These are phyloP conservation scores for Oceanodroma tethys DNA, from an alignment of 2,113 vertebrate genomes.

Conservation along the genomic window DNA sequence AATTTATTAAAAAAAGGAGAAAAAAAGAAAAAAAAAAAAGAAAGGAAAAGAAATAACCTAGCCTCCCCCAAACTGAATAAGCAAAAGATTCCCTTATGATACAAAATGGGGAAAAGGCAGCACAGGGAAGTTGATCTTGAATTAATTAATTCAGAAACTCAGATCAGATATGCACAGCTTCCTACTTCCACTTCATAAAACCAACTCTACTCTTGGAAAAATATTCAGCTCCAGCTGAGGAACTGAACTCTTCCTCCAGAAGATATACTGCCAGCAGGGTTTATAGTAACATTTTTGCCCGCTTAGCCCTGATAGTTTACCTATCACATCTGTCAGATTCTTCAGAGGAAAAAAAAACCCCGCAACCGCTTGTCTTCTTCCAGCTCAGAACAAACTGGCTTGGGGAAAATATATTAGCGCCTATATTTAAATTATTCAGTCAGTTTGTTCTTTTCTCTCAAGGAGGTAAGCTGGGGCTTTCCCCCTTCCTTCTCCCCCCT, in stretches of 20 bases:
- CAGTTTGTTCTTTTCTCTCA: background rate
- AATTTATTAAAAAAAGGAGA: background rate
- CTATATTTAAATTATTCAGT: conserved; percentile 44
- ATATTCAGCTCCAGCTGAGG: background rate
- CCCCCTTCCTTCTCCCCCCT: background rate
- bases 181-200: conserved; percentile 7
- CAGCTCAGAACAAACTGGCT: background rate
- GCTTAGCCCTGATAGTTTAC: conserved; percentile 43
- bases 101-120: background rate
- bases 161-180: background rate
- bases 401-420: background rate
- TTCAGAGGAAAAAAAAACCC: background rate
- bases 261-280: conserved; percentile 29
- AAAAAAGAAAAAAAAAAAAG: rapidly evolving
- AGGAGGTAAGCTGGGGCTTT: conserved; percentile 34
- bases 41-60: background rate
- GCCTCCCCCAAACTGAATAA: background rate
- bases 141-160: conserved; percentile 28
- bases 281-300: conserved; percentile 13
- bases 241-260: background rate
- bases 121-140: background rate
- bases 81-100: background rate
- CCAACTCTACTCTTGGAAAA: background rate
- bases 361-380: conserved; percentile 20
- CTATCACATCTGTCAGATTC: conserved; percentile 51